Evolutionary conservation across 2,113 vertebrate genomes (phyloP).

Genomic region (Rhinopithecus roxellana): DNA sequence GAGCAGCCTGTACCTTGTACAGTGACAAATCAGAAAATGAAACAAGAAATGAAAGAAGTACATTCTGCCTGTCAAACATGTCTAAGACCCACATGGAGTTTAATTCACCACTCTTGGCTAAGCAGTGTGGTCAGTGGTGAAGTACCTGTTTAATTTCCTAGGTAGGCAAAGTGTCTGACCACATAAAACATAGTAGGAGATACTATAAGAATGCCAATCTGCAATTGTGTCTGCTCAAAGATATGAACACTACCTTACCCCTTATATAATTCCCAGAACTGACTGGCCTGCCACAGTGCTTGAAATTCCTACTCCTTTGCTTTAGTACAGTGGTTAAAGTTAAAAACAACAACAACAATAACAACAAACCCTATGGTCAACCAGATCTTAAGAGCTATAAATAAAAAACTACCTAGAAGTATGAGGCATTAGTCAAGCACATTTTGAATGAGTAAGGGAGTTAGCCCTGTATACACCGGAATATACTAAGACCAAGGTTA

Average conservation of each 20-base stretch:
- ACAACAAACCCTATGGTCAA: not conserved
- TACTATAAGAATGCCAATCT: not conserved
- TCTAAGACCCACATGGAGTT: not conserved
- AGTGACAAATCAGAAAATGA: slow-evolving; percentile 23
- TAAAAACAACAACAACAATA: not conserved
- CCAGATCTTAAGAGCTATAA: not conserved
- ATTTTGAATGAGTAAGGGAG: not conserved
- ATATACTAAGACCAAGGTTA: not conserved
- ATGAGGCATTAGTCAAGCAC: not conserved
- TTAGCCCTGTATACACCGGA: not conserved
- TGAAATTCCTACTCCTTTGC: not conserved
- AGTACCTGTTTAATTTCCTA: not conserved
- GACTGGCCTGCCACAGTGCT: not conserved
- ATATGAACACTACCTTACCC: not conserved
- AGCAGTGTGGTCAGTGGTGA: not conserved
- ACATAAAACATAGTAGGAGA: not conserved
- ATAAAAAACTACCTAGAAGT: not conserved
- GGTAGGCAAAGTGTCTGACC: not conserved
- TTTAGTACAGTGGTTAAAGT: not conserved
- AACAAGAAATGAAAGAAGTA: not conserved
- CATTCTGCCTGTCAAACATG: not conserved
- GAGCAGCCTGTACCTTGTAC: not conserved
- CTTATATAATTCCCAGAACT: not conserved
- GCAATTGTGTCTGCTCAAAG: not conserved
- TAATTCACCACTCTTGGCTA: not conserved